phyloP scores from a whole-genome alignment of 2,888 invertebrate species.

The Automeris io region DNA sequence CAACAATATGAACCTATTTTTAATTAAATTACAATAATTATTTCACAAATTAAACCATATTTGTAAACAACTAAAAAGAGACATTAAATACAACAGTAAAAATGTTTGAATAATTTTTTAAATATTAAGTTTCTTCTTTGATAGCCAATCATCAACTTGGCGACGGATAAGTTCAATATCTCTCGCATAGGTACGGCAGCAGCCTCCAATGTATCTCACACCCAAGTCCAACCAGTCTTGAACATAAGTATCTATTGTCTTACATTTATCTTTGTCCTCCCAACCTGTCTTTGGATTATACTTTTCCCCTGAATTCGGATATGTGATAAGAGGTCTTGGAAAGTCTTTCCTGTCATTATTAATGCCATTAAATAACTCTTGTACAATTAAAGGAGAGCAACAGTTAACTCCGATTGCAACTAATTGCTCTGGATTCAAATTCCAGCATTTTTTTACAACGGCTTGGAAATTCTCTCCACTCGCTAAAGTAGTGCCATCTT shows the following conservation, averaged over 20 bases:
- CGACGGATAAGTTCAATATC: constrained; percentile 82
- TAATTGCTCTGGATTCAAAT: constrained; percentile 78
- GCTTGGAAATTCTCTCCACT: constrained; percentile 87
- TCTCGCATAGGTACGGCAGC: constrained; percentile 88
- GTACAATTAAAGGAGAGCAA: constrained; percentile 66
- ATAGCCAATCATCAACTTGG: constrained; percentile 36
- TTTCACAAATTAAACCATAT: no score
- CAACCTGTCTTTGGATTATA: constrained; percentile 80
- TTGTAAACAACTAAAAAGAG: no score
- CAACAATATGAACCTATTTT: no score
- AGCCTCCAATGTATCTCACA: constrained; percentile 91
- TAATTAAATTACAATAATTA: no score
- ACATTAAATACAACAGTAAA: no score
- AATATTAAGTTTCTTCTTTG: constrained; percentile 13
- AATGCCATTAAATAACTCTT: constrained; percentile 42
- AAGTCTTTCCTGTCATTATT: constrained; percentile 34
- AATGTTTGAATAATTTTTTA: no score
- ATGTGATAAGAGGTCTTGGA: constrained; percentile 85
- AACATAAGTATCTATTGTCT: constrained; percentile 81
- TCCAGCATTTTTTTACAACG: constrained; percentile 81
- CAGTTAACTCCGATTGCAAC: constrained; percentile 94
- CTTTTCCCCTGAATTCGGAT: constrained; percentile 93
- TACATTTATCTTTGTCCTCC: constrained; percentile 80
- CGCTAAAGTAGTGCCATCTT: constrained; percentile 75
- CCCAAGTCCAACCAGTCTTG: constrained; percentile 87